Evolutionary conservation across 2,888 invertebrate genomes (phyloP).

Genomic region (Habrosyne pyritoides): DNA sequence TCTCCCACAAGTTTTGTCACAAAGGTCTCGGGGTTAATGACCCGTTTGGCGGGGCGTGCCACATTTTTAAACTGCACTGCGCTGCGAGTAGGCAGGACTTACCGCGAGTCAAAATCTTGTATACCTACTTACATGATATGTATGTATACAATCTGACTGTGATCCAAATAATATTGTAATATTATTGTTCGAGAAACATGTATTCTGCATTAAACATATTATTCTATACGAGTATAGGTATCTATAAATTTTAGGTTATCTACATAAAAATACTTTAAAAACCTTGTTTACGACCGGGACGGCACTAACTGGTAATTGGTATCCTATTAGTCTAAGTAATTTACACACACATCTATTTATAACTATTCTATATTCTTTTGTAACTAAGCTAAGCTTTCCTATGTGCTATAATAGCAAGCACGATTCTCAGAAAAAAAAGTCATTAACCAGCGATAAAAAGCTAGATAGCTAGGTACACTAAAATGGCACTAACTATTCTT

Average conservation of each 20-base stretch:
- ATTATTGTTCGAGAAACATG: not conserved
- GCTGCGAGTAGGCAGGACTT: conserved; percentile 27
- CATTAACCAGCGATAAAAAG: too few relatives aligned
- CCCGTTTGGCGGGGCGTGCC: conserved; percentile 76
- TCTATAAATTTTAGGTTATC: too few relatives aligned
- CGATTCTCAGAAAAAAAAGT: not conserved
- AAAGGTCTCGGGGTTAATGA: conserved; percentile 75
- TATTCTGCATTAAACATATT: not conserved
- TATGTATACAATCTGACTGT: not conserved
- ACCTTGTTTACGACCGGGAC: too few relatives aligned
- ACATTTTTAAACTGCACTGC: conserved; percentile 70
- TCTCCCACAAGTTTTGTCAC: conserved; percentile 79
- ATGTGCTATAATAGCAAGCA: not conserved
- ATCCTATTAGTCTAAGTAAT: not conserved
- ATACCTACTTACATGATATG: conserved; percentile 9
- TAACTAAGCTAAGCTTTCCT: not conserved
- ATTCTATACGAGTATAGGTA: too few relatives aligned
- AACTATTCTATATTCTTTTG: not conserved
- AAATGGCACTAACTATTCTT: too few relatives aligned
- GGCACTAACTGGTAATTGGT: not conserved
- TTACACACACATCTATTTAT: not conserved
- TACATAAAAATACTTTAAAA: too few relatives aligned
- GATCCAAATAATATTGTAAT: not conserved
- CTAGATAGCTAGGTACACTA: too few relatives aligned
- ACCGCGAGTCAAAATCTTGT: conserved; percentile 41